These are phyloP conservation scores for Dioctria rufipes DNA, from an alignment of 2,888 invertebrate species.

Conservation along the genomic window DNA sequence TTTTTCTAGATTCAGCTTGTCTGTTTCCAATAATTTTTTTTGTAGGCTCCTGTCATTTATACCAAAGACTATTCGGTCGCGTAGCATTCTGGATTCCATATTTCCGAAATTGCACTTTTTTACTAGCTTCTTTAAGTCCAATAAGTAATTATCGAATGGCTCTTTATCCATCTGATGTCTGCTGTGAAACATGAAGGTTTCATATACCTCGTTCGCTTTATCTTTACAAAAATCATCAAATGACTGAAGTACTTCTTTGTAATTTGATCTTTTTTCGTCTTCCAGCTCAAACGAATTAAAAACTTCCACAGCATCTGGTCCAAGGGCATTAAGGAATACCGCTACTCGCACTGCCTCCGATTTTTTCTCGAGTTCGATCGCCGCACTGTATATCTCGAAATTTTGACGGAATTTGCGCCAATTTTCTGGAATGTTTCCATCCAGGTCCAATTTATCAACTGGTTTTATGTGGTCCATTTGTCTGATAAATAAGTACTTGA, in stretches of 20 bases:
- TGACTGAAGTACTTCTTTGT: constrained; percentile 54
- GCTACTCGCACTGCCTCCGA: constrained; percentile 59
- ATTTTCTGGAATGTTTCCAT: constrained; percentile 3
- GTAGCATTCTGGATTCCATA: constrained; percentile 25
- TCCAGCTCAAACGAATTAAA: constrained; percentile 61
- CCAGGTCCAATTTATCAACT: not conserved
- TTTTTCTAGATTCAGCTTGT: not conserved
- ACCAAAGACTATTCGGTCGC: constrained; percentile 43
- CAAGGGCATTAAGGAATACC: constrained; percentile 62
- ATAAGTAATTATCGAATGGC: constrained; percentile 49
- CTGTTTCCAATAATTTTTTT: not conserved
- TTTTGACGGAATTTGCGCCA: constrained; percentile 2
- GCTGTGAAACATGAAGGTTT: constrained; percentile 33
- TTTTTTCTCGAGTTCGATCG: constrained; percentile 53
- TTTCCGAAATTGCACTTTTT: constrained; percentile 30
- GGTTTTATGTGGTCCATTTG: not conserved
- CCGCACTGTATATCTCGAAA: not conserved
- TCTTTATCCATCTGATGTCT: constrained; percentile 42
- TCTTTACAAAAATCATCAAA: constrained; percentile 55
- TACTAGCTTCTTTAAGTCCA: constrained; percentile 53
- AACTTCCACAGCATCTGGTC: constrained; percentile 63
- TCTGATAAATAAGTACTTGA: not conserved
- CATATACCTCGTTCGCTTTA: constrained; percentile 45
- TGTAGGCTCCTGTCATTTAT: constrained; percentile 8
- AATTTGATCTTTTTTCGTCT: constrained; percentile 54